Evolutionary conservation across 2,797 vertebrate species (phyloP).

Genomic region (Gobionotothen gibberifrons): DNA sequence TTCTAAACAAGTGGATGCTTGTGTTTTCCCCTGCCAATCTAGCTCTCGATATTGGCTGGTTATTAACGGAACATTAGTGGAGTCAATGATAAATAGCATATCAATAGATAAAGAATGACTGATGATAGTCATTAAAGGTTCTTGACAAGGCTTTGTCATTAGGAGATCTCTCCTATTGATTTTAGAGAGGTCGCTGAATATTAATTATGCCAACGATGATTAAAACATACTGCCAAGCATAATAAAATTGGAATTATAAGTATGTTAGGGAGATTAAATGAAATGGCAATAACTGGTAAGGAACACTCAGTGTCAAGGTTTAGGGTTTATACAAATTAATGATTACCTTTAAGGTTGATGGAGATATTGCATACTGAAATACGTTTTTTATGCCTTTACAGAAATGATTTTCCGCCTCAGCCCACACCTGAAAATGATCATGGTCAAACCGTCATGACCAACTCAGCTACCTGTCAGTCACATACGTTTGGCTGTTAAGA

Average conservation of each 20-base stretch:
- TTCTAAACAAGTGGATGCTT: too few species aligned
- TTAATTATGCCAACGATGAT: conserved; percentile 68
- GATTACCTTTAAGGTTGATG: conserved; percentile 59
- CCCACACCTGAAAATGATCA: conserved; percentile 11
- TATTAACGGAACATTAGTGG: conserved; percentile 36
- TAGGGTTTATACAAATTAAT: conserved; percentile 39
- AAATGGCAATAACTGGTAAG: conserved; percentile 27
- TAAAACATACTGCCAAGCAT: conserved; percentile 53
- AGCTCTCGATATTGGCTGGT: conserved; percentile 9
- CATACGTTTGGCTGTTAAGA: conserved; percentile 26
- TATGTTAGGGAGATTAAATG: conserved; percentile 50
- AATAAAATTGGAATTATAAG: conserved; percentile 62
- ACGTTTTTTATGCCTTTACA: conserved; percentile 33
- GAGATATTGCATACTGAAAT: conserved; percentile 26
- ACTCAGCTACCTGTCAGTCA: conserved; percentile 23
- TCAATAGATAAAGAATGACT: conserved; percentile 69
- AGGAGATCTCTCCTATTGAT: conserved; percentile 70
- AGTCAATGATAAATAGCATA: conserved; percentile 62
- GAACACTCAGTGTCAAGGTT: conserved; percentile 25
- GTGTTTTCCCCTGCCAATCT: background rate
- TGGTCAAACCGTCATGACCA: background rate
- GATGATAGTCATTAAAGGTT: conserved; percentile 70
- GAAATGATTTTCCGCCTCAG: conserved; percentile 32
- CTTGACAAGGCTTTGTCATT: conserved; percentile 60
- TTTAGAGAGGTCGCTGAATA: conserved; percentile 63